These are phyloP conservation scores for Germaria angustata DNA, from an alignment of 2,888 invertebrate species.

Conservation along the genomic window DNA sequence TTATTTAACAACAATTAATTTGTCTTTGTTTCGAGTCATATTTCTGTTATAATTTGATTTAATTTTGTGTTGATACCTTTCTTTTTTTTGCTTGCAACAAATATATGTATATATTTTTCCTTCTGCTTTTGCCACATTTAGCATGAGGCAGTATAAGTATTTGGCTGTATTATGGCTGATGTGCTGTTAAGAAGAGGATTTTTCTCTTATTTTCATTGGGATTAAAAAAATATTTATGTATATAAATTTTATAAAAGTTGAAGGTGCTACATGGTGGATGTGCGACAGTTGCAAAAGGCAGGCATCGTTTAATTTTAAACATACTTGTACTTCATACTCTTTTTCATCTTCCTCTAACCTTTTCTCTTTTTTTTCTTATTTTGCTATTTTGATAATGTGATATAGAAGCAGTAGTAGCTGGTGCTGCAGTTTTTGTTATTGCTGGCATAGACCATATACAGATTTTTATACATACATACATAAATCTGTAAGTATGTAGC, in stretches of 20 bases:
- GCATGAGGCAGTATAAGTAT: constrained; percentile 35
- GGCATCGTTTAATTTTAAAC: constrained; percentile 67
- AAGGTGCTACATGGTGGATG: constrained; percentile 63
- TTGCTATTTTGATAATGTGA: constrained; percentile 44
- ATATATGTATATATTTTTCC: background rate
- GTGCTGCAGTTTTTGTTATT: constrained; percentile 26
- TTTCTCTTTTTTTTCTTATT: constrained; percentile 10
- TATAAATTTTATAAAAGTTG: constrained; percentile 52
- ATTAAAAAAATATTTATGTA: constrained; percentile 49
- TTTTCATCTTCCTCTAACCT: constrained; percentile 7
- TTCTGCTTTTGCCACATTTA: constrained; percentile 41
- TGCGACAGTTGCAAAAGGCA: constrained; percentile 66
- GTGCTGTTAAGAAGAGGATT: constrained; percentile 31
- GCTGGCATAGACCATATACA: constrained; percentile 37
- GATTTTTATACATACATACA: background rate
- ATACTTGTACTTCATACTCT: constrained; percentile 41
- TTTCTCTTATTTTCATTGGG: constrained; percentile 30
- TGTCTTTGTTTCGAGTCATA: constrained; percentile 57
- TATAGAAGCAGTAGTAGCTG: background rate
- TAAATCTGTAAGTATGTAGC: constrained; percentile 14
- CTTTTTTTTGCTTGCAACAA: constrained; percentile 20
- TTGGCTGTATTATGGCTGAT: constrained; percentile 43
- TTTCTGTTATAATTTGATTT: constrained; percentile 62
- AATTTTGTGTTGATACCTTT: constrained; percentile 17
- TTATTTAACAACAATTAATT: constrained; percentile 52